These are phyloP conservation scores for Pogonus chalceus DNA, from an alignment of 1,140 invertebrate genomes.

Conservation along the genomic window DNA sequence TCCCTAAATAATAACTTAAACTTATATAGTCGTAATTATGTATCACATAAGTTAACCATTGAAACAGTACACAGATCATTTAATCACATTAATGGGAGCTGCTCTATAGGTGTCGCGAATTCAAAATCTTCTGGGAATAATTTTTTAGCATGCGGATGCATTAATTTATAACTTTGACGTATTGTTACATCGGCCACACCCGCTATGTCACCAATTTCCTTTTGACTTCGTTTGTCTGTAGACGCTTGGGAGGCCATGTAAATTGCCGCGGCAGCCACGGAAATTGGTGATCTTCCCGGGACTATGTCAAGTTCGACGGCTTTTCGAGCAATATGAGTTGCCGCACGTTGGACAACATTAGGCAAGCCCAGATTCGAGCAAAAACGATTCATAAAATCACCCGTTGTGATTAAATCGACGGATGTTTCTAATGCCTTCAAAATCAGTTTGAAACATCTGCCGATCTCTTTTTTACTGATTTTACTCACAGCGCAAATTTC, in stretches of 20 bases:
- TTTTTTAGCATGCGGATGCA: constrained; percentile 87
- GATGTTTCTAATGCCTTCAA: constrained; percentile 87
- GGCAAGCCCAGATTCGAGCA: constrained; percentile 80
- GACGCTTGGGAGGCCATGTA: constrained; percentile 99
- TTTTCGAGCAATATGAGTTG: constrained; percentile 92
- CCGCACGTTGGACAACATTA: constrained; percentile 86
- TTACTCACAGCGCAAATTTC: constrained; percentile 98
- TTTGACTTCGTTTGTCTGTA: constrained; percentile 88
- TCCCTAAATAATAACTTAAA: too few relatives aligned
- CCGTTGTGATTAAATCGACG: constrained; percentile 95
- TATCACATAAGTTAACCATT: too few relatives aligned
- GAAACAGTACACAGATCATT: too few relatives aligned
- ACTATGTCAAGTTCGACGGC: constrained; percentile 97
- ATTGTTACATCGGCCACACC: constrained; percentile 99
- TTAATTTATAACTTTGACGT: constrained; percentile 93
- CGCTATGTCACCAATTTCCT: constrained; percentile 98
- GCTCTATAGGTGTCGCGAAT: constrained; percentile 89
- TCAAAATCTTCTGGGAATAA: constrained; percentile 95
- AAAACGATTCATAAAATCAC: constrained; percentile 95
- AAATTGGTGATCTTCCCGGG: constrained; percentile 96
- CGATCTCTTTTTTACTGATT: constrained; percentile 99
- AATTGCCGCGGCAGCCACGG: constrained; percentile 97
- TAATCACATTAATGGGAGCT: constrained; percentile 74
- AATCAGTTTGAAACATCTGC: constrained; percentile 91
- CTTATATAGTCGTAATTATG: too few relatives aligned